Percentiles rank a stretch among this genome's conserved stretches.
Evolutionary conservation across 1,140 invertebrate genomes (phyloP).

Genomic region (Calliphora vicina): DNA sequence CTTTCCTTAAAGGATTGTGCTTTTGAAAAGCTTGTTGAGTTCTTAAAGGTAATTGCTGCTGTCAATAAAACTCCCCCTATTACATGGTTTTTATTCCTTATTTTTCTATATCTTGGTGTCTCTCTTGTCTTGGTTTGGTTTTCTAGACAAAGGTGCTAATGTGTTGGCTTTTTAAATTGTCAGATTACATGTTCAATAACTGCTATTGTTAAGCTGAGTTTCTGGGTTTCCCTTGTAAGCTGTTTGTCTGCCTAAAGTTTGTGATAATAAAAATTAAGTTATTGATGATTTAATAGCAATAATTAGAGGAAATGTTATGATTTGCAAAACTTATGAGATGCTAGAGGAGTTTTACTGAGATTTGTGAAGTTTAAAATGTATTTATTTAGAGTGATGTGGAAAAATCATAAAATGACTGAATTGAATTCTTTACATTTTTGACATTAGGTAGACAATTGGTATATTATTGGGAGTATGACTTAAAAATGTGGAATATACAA

Average conservation of each 20-base stretch:
- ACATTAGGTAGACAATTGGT: no score
- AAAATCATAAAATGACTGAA: no score
- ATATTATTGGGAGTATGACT: no score
- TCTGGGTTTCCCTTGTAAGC: conserved; percentile 14
- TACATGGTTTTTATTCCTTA: conserved; percentile 49
- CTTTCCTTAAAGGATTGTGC: conserved; percentile 20
- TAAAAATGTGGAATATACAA: no score
- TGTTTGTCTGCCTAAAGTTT: conserved; percentile 20
- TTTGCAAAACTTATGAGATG: conserved; percentile 48
- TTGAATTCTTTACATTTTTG: no score
- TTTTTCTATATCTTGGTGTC: no score
- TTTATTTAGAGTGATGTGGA: no score
- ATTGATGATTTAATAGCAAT: conserved; percentile 5
- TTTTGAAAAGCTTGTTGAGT: conserved; percentile 12
- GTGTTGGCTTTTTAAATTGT: neutral
- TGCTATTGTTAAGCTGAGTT: neutral
- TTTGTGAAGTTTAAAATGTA: no score
- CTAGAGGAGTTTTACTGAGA: no score
- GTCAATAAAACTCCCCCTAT: conserved; percentile 62
- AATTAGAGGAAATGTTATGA: conserved; percentile 51
- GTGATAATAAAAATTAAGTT: conserved; percentile 35
- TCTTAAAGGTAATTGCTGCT: conserved; percentile 60
- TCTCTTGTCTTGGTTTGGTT: neutral
- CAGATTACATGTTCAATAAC: conserved; percentile 33
- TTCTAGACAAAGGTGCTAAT: conserved; percentile 23